phyloP scores from a whole-genome alignment of 2,888 invertebrate genomes.

The Spicauda simplicius region DNA sequence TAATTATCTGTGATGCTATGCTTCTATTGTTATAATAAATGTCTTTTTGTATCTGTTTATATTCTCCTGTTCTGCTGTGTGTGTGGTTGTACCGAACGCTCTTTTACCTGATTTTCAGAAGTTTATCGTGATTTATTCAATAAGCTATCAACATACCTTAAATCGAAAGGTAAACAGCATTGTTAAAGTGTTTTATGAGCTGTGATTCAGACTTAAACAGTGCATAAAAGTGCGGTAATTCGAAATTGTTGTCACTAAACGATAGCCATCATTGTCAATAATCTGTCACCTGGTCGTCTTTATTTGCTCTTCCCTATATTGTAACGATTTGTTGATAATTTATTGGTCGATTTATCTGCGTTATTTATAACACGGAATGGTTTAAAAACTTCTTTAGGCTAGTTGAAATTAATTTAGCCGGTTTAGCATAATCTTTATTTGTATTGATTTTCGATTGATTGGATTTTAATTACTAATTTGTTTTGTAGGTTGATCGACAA shows the following conservation, averaged over 20 bases:
- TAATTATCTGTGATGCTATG: neutral
- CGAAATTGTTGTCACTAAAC: constrained; percentile 26
- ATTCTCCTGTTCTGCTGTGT: neutral
- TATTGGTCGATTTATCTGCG: neutral
- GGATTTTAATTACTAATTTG: constrained; percentile 24
- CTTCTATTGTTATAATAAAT: neutral
- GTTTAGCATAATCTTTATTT: constrained; percentile 5
- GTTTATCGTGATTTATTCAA: neutral
- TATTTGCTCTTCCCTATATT: constrained; percentile 25
- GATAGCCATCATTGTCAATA: constrained; percentile 38
- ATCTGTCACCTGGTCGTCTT: constrained; percentile 39
- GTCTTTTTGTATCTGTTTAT: neutral
- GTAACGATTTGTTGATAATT: constrained; percentile 28
- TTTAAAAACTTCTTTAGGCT: neutral
- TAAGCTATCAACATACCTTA: neutral
- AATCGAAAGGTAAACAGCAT: neutral
- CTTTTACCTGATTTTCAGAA: neutral
- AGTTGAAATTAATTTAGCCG: neutral
- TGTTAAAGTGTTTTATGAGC: neutral
- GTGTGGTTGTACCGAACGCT: constrained; percentile 1
- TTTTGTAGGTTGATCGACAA: constrained; percentile 71
- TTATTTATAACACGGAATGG: neutral
- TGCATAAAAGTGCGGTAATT: constrained; percentile 5
- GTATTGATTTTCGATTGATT: constrained; percentile 42
- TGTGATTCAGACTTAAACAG: neutral